A percentile compares a stretch with the other conserved stretches of the same genome.
Evolutionary conservation across 2,888 invertebrate species (phyloP).

Genomic region (Calameuta pallipes): DNA sequence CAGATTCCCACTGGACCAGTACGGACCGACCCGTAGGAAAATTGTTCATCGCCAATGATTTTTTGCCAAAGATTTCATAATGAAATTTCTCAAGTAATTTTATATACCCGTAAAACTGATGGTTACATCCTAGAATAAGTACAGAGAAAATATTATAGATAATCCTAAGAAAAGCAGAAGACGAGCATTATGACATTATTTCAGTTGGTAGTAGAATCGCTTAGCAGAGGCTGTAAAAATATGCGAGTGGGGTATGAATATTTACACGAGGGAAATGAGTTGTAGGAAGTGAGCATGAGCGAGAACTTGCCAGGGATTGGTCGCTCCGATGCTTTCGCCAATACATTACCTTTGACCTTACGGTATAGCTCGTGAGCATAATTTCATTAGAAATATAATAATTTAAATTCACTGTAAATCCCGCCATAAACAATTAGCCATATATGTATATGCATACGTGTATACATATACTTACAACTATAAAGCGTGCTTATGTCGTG

Average conservation of each 20-base stretch:
- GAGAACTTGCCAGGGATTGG: conserved; percentile 33
- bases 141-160: no score
- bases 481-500: no score
- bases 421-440: background rate
- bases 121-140: no score
- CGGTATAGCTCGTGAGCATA: background rate
- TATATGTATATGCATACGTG: background rate
- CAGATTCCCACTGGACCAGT: no score
- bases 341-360: background rate
- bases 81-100: background rate
- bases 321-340: background rate
- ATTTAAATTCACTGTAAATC: background rate
- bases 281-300: conserved; percentile 36
- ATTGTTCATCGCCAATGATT: no score
- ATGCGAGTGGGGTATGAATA: conserved; percentile 35
- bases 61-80: no score
- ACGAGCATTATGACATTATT: no score
- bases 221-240: conserved; percentile 6
- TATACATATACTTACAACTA: no score
- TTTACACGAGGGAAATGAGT: conserved; percentile 46
- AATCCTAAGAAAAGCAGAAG: no score
- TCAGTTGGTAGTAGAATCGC: background rate
- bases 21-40: no score
- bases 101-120: background rate
- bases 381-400: background rate